Evolutionary conservation across 2,888 invertebrate species (phyloP), one percentile per base, ranked within the genome.

Genomic region (Himalopsyche tibetana): DNA sequence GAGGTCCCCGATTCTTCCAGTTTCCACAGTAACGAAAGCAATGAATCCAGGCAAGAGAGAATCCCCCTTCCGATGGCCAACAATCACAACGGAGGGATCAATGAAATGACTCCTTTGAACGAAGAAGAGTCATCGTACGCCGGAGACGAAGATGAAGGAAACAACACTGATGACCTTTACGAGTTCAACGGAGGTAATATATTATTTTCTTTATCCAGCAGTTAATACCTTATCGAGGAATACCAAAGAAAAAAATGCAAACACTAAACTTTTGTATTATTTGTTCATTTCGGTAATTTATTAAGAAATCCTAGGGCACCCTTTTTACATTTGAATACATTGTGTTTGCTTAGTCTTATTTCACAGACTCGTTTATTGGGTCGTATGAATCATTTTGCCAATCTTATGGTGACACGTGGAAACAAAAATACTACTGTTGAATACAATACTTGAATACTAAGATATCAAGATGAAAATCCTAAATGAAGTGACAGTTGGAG

Each of bases 1-100:
- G 98, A 98, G 94, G 96, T 98, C 89, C 97, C 96, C 87, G 98
- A 98, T 93, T 97, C 97, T 87, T 97, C 97, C 90, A 95, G 96
- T 93, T 95, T 96, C 93, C 95, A 96, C 92, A 95, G 96, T 92
- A 96, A 96, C 91, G 96, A 96, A 92, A 96, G 96, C 91, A 96
- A 97, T 92, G 95, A 96, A 91, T 95, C 95, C 86, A 94, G 91
- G 90, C 90, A 85, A 89, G 90, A 87, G 89, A 89, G 89, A 56
- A 90, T 87, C 89, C 86, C 55, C 82, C 86, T 89, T 83, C 88
- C 89, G 82, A 85, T 89, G 87, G 28, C 74, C 11, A 42, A 38
- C n/a, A 89, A 85, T 38, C 85, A 83, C 15, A 45, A 9, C 15
- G 40, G 80, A 9, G 79, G 40, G 11, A 84, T 74, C 9, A 84